phyloP scores from a whole-genome alignment of 2,113 vertebrate genomes.

The Tenrec ecaudatus region DNA sequence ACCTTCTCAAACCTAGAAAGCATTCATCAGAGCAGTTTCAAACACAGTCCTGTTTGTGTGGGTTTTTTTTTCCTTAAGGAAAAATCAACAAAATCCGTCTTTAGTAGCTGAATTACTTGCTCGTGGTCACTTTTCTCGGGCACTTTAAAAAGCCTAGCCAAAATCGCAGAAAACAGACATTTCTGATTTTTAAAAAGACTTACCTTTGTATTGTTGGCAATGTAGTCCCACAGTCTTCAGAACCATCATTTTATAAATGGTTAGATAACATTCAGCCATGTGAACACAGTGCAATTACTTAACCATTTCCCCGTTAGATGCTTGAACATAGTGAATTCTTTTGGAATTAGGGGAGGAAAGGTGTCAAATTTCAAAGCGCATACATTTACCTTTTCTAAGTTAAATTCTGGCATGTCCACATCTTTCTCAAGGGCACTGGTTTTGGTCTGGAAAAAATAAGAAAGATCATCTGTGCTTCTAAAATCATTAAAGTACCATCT shows the following conservation, averaged over 20 bases:
- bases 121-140: not conserved
- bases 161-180: not conserved
- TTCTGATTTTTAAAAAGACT: not conserved
- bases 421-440: conserved; percentile 75
- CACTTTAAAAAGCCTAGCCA: not conserved
- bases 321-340: not conserved
- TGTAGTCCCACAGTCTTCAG: not conserved
- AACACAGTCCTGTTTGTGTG: not conserved
- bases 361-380: conserved; percentile 56
- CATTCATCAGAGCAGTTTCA: not conserved
- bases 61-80: not conserved
- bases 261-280: not conserved
- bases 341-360: not conserved
- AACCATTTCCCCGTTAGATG: not conserved
- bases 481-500: not conserved
- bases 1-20: not conserved
- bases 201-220: fast-evolving
- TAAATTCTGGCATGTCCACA: conserved; percentile 85
- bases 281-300: not conserved
- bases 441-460: conserved; percentile 77
- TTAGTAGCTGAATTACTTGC: not conserved
- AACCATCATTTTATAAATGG: fast-evolving
- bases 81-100: not conserved
- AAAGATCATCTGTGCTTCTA: conserved; percentile 1
- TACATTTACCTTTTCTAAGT: conserved; percentile 97